These are phyloP conservation scores for Corythornis cristatus DNA, from an alignment of 2,113 vertebrate species.

Conservation along the genomic window DNA sequence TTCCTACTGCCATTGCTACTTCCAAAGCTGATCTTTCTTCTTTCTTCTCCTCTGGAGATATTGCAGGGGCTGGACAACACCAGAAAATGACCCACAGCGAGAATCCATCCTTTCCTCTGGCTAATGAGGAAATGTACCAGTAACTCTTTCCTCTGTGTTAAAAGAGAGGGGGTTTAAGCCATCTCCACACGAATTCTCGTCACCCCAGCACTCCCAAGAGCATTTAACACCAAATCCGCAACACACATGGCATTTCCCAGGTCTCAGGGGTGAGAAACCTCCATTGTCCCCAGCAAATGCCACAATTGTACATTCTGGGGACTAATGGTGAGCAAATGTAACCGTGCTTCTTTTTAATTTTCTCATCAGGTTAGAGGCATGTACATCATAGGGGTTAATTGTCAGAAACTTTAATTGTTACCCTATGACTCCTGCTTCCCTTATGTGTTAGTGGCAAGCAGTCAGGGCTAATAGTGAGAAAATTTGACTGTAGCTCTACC, in stretches of 20 bases:
- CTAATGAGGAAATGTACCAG: conserved; percentile 1
- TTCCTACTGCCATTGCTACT: not conserved
- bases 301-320: conserved; percentile 16
- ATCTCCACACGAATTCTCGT: not conserved
- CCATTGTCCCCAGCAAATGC: conserved; percentile 41
- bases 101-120: not conserved
- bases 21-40: not conserved
- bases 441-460: conserved; percentile 66
- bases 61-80: not conserved
- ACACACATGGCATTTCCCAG: not conserved
- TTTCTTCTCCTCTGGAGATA: not conserved
- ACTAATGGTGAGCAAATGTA: conserved; percentile 51
- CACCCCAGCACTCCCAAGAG: not conserved
- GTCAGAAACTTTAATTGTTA: conserved; percentile 81
- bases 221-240: conserved; percentile 27
- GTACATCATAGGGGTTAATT: conserved; percentile 72
- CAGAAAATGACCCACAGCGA: not conserved
- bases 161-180: conserved; percentile 12
- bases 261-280: conserved; percentile 24
- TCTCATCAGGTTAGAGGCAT: conserved; percentile 68
- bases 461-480: conserved; percentile 78
- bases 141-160: not conserved
- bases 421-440: conserved; percentile 70
- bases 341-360: conserved; percentile 60
- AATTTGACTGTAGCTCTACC: conserved; percentile 66